Evolutionary conservation across 2,113 vertebrate genomes (phyloP), one percentile per base, ranked within the genome.

Genomic region (Ptilorrhoa leucosticta): DNA sequence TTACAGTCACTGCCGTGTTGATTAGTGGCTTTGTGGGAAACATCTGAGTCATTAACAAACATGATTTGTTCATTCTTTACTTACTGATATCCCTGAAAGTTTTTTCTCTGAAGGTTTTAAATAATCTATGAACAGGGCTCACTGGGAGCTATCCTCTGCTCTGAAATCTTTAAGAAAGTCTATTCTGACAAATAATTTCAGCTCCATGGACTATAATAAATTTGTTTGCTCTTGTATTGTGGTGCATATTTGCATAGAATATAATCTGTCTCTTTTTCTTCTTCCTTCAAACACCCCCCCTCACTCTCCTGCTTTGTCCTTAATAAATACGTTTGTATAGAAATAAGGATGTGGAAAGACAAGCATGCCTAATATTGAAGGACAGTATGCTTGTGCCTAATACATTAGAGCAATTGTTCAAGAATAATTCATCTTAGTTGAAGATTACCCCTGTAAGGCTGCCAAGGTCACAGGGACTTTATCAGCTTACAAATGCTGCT

Each of bases 351-450:
- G 83, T 94, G 90, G 90, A 96, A 95, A 96, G 94, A 95, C 94
- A 97, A 93, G 85, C 95, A 97, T 96, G 91, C 83, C 93, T 97
- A 97, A 97, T 97, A 97, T 75, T 96, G 96, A 97, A 97, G 91
- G 94, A 94, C 94, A 94, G 91, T 96, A 81, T 91, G 71, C 90
- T 93, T 93, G 92, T 95, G 86, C 71, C 91, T 96, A 96, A 94
- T 96, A 94, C 93, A 91, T 97, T 97, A 95, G 77, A 95, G 83
- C 94, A 97, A 93, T 96, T 97, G 95, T 96, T 97, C 90, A 95
- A 92, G 95, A 97, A 96, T 97, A 97, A 97, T 96, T 96, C 90
- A 94, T 96, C 28, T 96, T 96, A 97, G 3, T 18, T 94, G 95
- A 97, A 96, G 95, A 97, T 95, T 95, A 96, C 95, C 78, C 79